Evolutionary conservation across 53 echinoderm and acorn worm genomes (phyloP).

Genomic region (Apostichopus leukothele): DNA sequence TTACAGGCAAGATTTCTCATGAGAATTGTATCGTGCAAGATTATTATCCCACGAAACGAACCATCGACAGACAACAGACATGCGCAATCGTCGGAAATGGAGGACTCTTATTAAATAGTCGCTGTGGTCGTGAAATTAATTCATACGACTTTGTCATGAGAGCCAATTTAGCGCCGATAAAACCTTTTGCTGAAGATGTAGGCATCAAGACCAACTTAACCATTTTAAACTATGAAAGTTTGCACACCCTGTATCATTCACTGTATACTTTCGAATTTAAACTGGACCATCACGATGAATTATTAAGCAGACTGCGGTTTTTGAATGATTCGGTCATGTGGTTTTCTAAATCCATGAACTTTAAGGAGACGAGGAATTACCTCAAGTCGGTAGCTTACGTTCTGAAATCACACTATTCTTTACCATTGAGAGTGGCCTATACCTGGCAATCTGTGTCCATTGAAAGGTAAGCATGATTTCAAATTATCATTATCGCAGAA

Average conservation of each 20-base stretch:
- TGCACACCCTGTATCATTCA: constrained; percentile 61
- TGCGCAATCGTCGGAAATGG: constrained; percentile 46
- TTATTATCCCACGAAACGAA: constrained; percentile 26
- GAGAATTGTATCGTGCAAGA: constrained; percentile 45
- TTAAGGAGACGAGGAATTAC: constrained; percentile 57
- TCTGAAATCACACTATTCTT: constrained; percentile 52
- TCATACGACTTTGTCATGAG: constrained; percentile 45
- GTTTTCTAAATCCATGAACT: constrained; percentile 76
- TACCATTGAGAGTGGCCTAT: constrained; percentile 64
- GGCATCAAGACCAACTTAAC: constrained; percentile 69
- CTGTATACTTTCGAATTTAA: constrained; percentile 56
- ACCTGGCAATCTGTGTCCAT: constrained; percentile 49
- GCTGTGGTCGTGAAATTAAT: constrained; percentile 37
- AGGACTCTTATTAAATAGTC: constrained; percentile 27
- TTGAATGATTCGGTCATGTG: constrained; percentile 85
- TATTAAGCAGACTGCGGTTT: constrained; percentile 55
- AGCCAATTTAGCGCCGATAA: constrained; percentile 40
- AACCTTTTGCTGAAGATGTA: constrained; percentile 56
- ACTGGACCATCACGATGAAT: constrained; percentile 46
- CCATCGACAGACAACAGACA: background rate
- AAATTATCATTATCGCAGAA: background rate
- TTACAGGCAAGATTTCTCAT: constrained; percentile 39
- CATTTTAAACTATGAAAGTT: constrained; percentile 80
- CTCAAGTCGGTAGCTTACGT: constrained; percentile 65
- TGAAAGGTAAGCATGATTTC: constrained; percentile 21